Evolutionary conservation across 1,140 invertebrate species (phyloP).

Genomic region (Acromyrmex echinatior): DNA sequence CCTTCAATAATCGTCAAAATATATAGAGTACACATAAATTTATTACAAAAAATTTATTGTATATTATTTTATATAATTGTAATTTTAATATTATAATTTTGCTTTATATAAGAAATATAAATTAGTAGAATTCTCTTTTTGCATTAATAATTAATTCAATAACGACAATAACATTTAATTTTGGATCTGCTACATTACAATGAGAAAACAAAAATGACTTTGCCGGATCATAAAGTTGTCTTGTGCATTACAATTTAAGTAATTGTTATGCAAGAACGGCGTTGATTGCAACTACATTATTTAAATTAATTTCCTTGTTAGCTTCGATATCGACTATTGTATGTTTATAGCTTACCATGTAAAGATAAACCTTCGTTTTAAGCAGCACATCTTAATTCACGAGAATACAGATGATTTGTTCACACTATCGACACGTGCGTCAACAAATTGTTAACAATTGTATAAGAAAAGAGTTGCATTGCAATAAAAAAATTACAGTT

Average conservation of each 20-base stretch:
- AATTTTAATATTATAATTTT: too few species aligned
- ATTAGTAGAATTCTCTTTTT: too few species aligned
- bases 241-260: conserved; percentile 32
- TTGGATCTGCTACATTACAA: not conserved
- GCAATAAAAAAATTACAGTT: not conserved
- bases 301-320: conserved; percentile 78
- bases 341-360: conserved; percentile 79
- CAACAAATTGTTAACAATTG: not conserved
- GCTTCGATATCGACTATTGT: conserved; percentile 79
- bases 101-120: too few species aligned
- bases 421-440: conserved; percentile 24
- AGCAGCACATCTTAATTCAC: conserved; percentile 31
- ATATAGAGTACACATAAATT: too few species aligned
- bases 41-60: too few species aligned
- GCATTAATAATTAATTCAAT: too few species aligned
- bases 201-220: not conserved
- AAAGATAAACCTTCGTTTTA: conserved; percentile 69
- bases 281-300: conserved; percentile 66
- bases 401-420: conserved; percentile 58
- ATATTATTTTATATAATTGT: too few species aligned
- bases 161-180: too few species aligned
- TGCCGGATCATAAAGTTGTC: conserved; percentile 16
- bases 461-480: not conserved
- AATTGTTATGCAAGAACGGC: conserved; percentile 71
- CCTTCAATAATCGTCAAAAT: too few species aligned